Evolutionary conservation across 2,888 invertebrate species (phyloP), one percentile per base, ranked within the genome.

Genomic region (Lepas anatifera): DNA sequence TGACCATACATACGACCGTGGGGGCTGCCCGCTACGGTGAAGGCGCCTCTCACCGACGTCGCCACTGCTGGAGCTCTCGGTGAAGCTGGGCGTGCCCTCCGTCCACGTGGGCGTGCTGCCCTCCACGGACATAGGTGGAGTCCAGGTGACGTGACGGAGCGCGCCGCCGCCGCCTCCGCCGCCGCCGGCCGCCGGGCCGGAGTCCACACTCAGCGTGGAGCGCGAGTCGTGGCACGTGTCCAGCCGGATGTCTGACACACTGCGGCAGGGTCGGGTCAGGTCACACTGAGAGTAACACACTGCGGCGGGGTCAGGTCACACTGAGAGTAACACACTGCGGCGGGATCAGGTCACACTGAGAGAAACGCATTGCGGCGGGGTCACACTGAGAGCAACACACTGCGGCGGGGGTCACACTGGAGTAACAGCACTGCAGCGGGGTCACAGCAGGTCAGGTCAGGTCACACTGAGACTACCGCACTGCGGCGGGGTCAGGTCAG

Each of bases 61-160:
- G 52, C 77, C 78, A 76, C 81, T 81, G 70, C 94, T 93, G 82
- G 95, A 95, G 77, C 95, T 96, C 81, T 95, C 94, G 50, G 96
- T 96, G 83, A 94, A 96, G 80, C 95, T 95, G 72, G 96, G 96
- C 75, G 96, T 96, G 77, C 96, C 96, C 84, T 96, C 96, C 67
- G 96, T 96, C 92, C 95, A 96, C 63, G 96, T 96, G n/a, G 96
- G 95, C 50, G 96, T 96, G 4, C 74, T 74, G 69, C 66, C 74
- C 70, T 74, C 74, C 69, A 72, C 74, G 13, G 74, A 74, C 68
- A 74, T 72, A 25, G 74, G 73, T 64, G 74, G 74, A 25, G 74
- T 74, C 73, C 73, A 73, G 67, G 74, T 73, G 72, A 70, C 71
- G 71, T 71, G 71, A 25, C 74, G 73, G 58, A 70, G n/a, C 25